Evolutionary conservation across 2,113 vertebrate species (phyloP), one percentile per base, ranked within the genome.

Genomic region (Hippocampus abdominalis): DNA sequence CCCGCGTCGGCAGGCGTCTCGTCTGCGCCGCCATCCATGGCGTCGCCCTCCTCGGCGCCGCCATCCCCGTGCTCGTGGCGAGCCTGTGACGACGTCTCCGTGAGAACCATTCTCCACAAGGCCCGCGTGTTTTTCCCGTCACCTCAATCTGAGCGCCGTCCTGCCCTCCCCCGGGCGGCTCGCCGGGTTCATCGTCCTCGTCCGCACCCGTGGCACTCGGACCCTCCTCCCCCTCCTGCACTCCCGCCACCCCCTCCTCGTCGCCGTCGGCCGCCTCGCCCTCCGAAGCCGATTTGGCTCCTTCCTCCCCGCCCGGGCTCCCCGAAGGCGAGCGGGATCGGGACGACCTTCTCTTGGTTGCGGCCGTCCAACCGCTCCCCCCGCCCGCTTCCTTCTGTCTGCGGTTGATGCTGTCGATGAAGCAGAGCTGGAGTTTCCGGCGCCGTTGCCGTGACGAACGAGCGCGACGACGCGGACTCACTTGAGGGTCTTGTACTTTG

Each of bases 401-500:
- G 11, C 71, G 80, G 78, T 82, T 84, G 66, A 92, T 84, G 61
- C 91, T 93, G 81, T 18, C 1, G 23, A 25, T 1, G 25, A 25
- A 9, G 32, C 10, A 76, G 3, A 29, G 23, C 25, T 8, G 27
- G 5, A 3, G 9, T 36, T 18, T 18, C 18, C 18, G 25, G 4
- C 10, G n/a, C 13, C n/a, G 23, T 9, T 1, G 23, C 32, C 13
- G 10, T 11, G 23, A 15, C 7, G 23, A 27, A 5, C 1, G 11
- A n/a, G n/a, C n/a, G n/a, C n/a, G 12, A 10, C 15, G 7, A 1
- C 15, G 12, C 0, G 5, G 3, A 84, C 91, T 92, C 75, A 93
- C 92, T 81, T 92, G 40, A 93, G 84, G 2, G 88, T 93, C 77
- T 91, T 93, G 86, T 93, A 93, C 68, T 93, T 93, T 46, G 87